These are phyloP conservation scores for Pterostichus madidus DNA, from an alignment of 2,888 invertebrate species.

Conservation along the genomic window DNA sequence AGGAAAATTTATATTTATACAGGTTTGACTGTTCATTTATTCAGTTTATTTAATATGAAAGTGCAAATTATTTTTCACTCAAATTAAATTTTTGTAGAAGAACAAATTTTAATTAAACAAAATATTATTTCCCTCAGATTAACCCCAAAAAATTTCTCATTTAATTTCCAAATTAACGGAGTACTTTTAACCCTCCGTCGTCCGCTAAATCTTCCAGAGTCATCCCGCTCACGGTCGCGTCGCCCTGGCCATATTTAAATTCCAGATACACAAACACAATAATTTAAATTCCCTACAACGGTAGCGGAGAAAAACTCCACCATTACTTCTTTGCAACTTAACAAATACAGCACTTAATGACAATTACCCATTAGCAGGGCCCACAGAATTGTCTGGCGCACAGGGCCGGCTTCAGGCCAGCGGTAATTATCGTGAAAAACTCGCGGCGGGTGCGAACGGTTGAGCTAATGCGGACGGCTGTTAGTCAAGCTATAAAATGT, in stretches of 20 bases:
- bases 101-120: constrained; percentile 41
- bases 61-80: no score
- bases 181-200: constrained; percentile 4
- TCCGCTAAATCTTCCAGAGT: constrained; percentile 10
- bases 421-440: constrained; percentile 42
- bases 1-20: no score
- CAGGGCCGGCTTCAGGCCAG: constrained; percentile 12
- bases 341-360: constrained; percentile 48
- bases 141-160: constrained; percentile 25
- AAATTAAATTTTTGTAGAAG: neutral
- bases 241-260: constrained; percentile 21
- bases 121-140: constrained; percentile 27
- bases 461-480: constrained; percentile 68
- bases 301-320: constrained; percentile 18
- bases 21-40: no score
- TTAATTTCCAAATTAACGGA: constrained; percentile 20
- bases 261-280: constrained; percentile 37
- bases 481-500: constrained; percentile 75
- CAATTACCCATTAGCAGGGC: constrained; percentile 48
- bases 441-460: constrained; percentile 4
- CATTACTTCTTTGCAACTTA: constrained; percentile 3
- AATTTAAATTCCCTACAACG: constrained; percentile 19
- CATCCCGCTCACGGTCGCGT: neutral
- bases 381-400: constrained; percentile 16
- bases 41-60: no score